Percentiles rank a stretch among this genome's conserved stretches.
Conservation (phyloP, 2,113 vertebrate genomes). For the Eulemur rufifrons region DNA sequence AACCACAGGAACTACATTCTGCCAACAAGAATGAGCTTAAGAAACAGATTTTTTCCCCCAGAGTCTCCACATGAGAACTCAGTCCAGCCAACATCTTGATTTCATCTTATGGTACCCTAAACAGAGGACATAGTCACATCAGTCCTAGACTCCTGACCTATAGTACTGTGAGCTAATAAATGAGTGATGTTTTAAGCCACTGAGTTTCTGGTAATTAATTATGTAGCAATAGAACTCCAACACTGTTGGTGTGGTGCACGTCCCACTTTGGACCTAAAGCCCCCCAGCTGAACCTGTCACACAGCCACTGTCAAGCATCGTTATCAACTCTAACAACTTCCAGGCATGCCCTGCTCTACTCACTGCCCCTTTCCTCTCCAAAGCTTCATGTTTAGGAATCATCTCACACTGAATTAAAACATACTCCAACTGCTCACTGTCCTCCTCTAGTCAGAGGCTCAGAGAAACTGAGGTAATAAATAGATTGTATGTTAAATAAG, state of each 20-base stretch:
- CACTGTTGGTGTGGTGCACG: no score
- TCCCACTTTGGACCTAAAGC: background rate
- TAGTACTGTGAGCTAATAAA: background rate
- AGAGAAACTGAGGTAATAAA: conserved; percentile 32
- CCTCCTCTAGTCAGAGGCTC: background rate
- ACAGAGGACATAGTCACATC: background rate
- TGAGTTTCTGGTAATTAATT: background rate
- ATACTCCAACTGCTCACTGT: background rate
- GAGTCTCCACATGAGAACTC: background rate
- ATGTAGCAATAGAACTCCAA: background rate
- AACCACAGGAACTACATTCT: background rate
- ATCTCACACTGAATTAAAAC: background rate
- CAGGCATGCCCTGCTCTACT: background rate
- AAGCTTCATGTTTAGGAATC: background rate
- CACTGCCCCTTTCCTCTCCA: fast-evolving
- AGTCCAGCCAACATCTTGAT: background rate
- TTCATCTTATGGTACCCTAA: background rate
- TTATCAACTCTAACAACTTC: background rate
- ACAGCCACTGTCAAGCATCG: background rate
- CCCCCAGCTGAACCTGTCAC: fast-evolving
- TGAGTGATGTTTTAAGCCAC: background rate
- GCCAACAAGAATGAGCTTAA: background rate
- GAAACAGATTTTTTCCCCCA: background rate
- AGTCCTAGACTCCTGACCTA: background rate
- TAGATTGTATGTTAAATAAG: background rate